phyloP scores from a whole-genome alignment of 2,113 vertebrate species.

The Pygoscelis antarcticus region DNA sequence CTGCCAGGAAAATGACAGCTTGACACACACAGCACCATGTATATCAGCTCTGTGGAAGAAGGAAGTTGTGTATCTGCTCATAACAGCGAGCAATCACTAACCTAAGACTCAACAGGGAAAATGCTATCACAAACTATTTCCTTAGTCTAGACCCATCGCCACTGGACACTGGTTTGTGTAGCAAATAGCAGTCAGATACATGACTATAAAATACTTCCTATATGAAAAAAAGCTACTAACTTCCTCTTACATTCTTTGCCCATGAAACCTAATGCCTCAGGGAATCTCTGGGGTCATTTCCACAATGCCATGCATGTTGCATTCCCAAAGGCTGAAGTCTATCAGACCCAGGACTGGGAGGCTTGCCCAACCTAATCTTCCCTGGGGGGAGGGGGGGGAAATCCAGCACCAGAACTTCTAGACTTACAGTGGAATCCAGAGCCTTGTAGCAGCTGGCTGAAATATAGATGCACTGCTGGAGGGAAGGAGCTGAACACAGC shows the following conservation, averaged over 20 bases:
- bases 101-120: not conserved
- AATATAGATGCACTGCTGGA: not conserved
- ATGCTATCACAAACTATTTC: not conserved
- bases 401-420: not conserved
- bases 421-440: not conserved
- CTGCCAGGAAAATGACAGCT: not conserved
- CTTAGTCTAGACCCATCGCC: not conserved
- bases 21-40: rapidly evolving
- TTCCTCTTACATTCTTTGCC: not conserved
- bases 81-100: rapidly evolving
- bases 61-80: not conserved
- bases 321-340: not conserved
- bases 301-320: rapidly evolving
- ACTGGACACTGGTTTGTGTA: too few species aligned
- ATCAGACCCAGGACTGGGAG: not conserved
- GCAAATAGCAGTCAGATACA: not conserved
- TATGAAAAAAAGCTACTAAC: not conserved
- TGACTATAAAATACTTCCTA: rapidly evolving
- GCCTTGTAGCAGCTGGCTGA: not conserved
- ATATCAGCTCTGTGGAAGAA: not conserved
- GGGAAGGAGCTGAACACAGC: not conserved
- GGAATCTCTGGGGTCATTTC: not conserved
- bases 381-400: too few species aligned
- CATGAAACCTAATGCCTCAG: not conserved
- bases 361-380: not conserved